phyloP scores from a whole-genome alignment of 2,797 vertebrate genomes.

The Sandelia bainsii region DNA sequence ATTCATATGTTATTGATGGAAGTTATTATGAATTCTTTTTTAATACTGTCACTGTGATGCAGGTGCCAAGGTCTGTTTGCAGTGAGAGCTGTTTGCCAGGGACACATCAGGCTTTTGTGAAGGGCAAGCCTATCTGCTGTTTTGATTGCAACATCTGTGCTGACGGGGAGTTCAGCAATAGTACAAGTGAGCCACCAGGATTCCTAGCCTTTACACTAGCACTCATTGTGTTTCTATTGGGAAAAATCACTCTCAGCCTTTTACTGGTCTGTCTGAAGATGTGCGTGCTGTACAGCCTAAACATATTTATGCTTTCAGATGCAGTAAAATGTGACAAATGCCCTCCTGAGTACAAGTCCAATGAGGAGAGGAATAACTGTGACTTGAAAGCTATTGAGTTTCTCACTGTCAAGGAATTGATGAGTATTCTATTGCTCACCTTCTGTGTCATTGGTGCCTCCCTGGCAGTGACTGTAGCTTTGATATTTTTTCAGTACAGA shows the following conservation, averaged over 20 bases:
- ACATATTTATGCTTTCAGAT: conserved; percentile 85
- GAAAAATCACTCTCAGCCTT: conserved; percentile 67
- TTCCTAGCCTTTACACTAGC: conserved; percentile 70
- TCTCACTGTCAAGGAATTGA: conserved; percentile 82
- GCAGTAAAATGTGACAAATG: conserved; percentile 84
- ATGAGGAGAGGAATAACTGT: conserved; percentile 79
- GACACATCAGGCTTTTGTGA: conserved; percentile 79
- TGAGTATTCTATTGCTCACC: conserved; percentile 81
- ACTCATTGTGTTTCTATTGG: conserved; percentile 68
- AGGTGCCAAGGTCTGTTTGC: conserved; percentile 85
- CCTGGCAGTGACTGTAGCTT: conserved; percentile 75
- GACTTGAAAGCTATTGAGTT: conserved; percentile 84
- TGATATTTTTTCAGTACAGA: conserved; percentile 83
- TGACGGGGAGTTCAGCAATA: conserved; percentile 84
- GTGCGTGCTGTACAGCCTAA: conserved; percentile 71
- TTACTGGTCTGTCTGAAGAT: conserved; percentile 70
- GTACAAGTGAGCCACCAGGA: conserved; percentile 83
- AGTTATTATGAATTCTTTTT: background rate
- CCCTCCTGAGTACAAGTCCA: conserved; percentile 84
- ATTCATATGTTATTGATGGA: background rate
- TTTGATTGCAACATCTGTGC: conserved; percentile 85
- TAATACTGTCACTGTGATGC: conserved; percentile 12
- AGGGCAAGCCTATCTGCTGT: conserved; percentile 85
- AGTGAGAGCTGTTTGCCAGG: conserved; percentile 83
- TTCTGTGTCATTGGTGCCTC: conserved; percentile 83